phyloP scores from a whole-genome alignment of 92 coral and sea anemone genomes.

The Scolanthus callimorphus region DNA sequence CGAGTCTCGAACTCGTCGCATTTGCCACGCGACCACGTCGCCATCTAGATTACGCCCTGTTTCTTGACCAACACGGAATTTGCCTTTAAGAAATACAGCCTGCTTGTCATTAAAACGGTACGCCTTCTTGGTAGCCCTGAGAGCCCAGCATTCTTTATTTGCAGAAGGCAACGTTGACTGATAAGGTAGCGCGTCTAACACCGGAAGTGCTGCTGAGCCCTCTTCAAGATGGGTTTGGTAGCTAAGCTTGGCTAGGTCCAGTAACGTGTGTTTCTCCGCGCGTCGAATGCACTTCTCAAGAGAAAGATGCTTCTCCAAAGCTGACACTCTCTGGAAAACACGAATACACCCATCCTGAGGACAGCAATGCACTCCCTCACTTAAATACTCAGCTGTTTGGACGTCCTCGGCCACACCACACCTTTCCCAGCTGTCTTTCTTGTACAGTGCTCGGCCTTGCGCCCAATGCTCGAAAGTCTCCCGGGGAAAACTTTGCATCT shows the following conservation, averaged over 20 bases:
- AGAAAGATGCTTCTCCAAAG: slow-evolving; percentile 49
- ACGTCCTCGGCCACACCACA: too few species aligned
- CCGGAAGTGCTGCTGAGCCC: slow-evolving; percentile 27
- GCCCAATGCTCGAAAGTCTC: too few species aligned
- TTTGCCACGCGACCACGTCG: slow-evolving; percentile 20
- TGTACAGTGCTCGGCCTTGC: too few species aligned
- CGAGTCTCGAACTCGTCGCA: slow-evolving; percentile 15
- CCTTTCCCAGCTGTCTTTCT: too few species aligned
- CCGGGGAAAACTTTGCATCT: too few species aligned
- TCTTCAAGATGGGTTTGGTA: slow-evolving; percentile 29
- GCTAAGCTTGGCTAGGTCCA: slow-evolving; percentile 44
- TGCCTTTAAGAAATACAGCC: slow-evolving; percentile 23
- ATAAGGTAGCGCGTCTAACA: not conserved
- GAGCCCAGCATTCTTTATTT: slow-evolving; percentile 38
- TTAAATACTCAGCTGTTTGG: too few species aligned
- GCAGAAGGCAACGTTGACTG: not conserved
- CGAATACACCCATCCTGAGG: slow-evolving; percentile 54
- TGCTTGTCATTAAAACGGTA: slow-evolving; percentile 30
- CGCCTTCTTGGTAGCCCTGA: slow-evolving; percentile 16
- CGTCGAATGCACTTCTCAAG: slow-evolving; percentile 38
- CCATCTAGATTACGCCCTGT: slow-evolving; percentile 29
- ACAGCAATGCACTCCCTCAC: too few species aligned
- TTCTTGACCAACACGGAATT: slow-evolving; percentile 36
- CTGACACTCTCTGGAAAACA: slow-evolving; percentile 40
- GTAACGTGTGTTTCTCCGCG: slow-evolving; percentile 37